Evolutionary conservation across 2,113 vertebrate genomes (phyloP), one percentile per base, ranked within the genome.

Genomic region (Tachuris rubrigastra): DNA sequence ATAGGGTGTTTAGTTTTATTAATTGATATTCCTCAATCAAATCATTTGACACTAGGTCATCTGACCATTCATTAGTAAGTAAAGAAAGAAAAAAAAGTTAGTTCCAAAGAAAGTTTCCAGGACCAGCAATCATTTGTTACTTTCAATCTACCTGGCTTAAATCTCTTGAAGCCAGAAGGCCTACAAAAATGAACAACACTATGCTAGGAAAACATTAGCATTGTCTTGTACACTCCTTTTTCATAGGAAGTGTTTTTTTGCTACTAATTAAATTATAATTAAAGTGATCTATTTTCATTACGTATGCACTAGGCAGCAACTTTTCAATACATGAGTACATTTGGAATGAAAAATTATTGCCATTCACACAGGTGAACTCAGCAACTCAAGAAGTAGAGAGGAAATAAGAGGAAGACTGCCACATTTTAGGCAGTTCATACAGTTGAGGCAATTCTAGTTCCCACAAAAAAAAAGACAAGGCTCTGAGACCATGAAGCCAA

Each of bases 41-140:
- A 12, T 21, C 0, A 0, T 80, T 35, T 80, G 25, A 39, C 28
- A 27, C 1, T 37, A 41, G 33, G 2, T 9, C 10, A 44, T 72
- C 23, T 91, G 35, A 59, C 10, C 30, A 30, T 37, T 72, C 66
- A 8, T 56, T 30, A 63, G 3, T 25, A 39, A 89, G 19, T 2
- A 68, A 5, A 47, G 6, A 42, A 20, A 49, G 8, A 60, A 47
- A 28, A 1, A 56, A 81, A 81, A 82, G 5, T 3, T 46, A 19
- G 7, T 69, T 77, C 11, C 19, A 33, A n/a, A 35, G 33, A 12
- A 68, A 6, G 9, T 27, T 62, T 9, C 3, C 5, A 6, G 66
- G 16, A 66, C 5, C 9, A 73, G 19, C 3, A 77, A 49, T 3
- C 33, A 71, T 49, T 69, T 74, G 8, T 1, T 66, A 71, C 3